A percentile compares a stretch with the other conserved stretches of the same genome.
These are phyloP conservation scores for Gibbula magus DNA, from an alignment of 2,888 invertebrate genomes.

Conservation along the genomic window DNA sequence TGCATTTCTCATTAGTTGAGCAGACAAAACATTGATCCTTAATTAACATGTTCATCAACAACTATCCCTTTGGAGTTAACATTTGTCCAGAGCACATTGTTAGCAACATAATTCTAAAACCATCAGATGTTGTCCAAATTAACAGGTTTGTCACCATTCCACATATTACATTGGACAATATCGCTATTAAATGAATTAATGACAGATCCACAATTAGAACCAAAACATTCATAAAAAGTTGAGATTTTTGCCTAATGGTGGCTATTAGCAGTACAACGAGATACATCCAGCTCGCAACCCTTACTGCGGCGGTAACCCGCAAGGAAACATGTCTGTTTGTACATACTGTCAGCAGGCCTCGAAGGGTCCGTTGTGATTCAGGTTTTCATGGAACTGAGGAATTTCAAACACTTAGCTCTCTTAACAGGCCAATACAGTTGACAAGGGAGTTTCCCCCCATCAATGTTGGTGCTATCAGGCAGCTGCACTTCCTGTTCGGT, in stretches of 20 bases:
- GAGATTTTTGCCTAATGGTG: not conserved
- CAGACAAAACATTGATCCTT: too few relatives aligned
- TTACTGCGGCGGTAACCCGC: not conserved
- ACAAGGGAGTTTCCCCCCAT: not conserved
- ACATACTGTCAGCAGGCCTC: not conserved
- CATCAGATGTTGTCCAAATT: too few relatives aligned
- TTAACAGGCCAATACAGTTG: not conserved
- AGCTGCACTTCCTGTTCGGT: not conserved
- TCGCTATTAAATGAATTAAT: too few relatives aligned
- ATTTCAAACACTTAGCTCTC: slow-evolving; percentile 7
- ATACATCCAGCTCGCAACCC: not conserved
- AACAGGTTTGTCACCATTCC: too few relatives aligned
- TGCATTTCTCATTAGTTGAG: too few relatives aligned
- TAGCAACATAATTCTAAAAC: too few relatives aligned
- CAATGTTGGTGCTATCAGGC: not conserved
- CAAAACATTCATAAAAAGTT: not conserved
- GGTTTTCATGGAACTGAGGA: not conserved
- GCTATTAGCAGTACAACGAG: not conserved
- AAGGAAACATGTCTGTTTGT: not conserved
- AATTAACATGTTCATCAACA: too few relatives aligned
- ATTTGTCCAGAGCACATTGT: too few relatives aligned
- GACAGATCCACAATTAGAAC: too few relatives aligned
- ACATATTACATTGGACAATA: too few relatives aligned
- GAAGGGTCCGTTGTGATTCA: not conserved
- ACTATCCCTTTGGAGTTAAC: too few relatives aligned